These are phyloP conservation scores for Iselma pallidipennis DNA, from an alignment of 2,888 invertebrate genomes.

Conservation along the genomic window DNA sequence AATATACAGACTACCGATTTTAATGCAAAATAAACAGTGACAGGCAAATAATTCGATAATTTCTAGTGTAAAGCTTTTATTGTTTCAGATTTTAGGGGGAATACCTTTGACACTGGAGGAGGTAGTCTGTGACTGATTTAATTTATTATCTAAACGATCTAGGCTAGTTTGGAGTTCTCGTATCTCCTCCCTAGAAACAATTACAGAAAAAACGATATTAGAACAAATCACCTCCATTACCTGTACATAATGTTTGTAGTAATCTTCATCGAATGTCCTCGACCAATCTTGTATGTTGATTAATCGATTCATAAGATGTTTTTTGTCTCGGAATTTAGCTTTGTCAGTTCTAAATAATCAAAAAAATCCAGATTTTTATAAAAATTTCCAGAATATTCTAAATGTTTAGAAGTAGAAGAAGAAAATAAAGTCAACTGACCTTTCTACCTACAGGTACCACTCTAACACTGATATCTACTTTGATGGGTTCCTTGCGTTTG, in stretches of 20 bases:
- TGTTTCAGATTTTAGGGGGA: slow-evolving; percentile 4
- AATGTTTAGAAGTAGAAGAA: background rate
- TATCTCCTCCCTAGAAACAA: slow-evolving; percentile 73
- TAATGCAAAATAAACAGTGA: background rate
- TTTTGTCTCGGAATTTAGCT: slow-evolving; percentile 63
- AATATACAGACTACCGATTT: background rate
- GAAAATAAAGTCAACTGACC: slow-evolving; percentile 48
- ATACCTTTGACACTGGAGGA: slow-evolving; percentile 46
- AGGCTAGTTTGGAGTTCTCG: slow-evolving; percentile 80
- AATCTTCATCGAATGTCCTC: slow-evolving; percentile 55
- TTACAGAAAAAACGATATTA: slow-evolving; percentile 50
- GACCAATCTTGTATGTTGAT: slow-evolving; percentile 61
- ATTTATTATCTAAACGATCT: slow-evolving; percentile 63
- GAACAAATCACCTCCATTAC: slow-evolving; percentile 25
- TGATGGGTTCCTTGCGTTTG: slow-evolving; percentile 70
- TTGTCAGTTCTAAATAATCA: slow-evolving; percentile 61
- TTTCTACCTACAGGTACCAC: slow-evolving; percentile 66
- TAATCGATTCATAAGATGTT: slow-evolving; percentile 60
- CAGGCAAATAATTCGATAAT: background rate
- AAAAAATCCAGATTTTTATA: slow-evolving; percentile 2
- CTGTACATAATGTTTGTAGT: slow-evolving; percentile 36
- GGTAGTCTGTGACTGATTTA: slow-evolving; percentile 48
- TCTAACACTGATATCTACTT: slow-evolving; percentile 78
- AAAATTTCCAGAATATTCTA: background rate
- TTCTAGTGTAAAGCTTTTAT: background rate